phyloP scores from a whole-genome alignment of 2,888 invertebrate genomes.

The Rotaria socialis region DNA sequence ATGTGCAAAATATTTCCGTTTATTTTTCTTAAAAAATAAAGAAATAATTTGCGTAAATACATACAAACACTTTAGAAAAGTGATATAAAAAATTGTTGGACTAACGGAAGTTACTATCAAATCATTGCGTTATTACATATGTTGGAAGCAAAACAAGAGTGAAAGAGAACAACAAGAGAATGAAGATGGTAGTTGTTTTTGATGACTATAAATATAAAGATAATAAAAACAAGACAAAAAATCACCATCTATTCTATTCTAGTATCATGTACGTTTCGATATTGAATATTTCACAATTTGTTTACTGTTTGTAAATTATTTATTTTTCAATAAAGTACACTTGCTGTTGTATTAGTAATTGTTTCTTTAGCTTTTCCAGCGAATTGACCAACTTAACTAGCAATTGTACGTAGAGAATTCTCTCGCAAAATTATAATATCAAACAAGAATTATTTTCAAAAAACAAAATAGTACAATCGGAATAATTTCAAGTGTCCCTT shows the following conservation, averaged over 20 bases:
- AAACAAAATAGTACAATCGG: too few species aligned
- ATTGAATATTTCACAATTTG: too few species aligned
- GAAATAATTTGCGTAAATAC: too few species aligned
- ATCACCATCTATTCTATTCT: too few species aligned
- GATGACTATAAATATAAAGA: neutral
- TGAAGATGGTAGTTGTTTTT: neutral
- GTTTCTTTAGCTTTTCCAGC: neutral
- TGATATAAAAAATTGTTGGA: too few species aligned
- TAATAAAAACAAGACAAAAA: too few species aligned
- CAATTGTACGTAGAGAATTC: neutral
- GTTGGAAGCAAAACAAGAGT: neutral
- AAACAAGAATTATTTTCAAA: too few species aligned
- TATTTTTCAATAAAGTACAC: neutral
- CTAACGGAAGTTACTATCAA: neutral
- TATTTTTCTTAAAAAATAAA: too few species aligned
- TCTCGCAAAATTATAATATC: neutral
- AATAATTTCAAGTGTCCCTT: neutral
- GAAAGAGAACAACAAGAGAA: neutral
- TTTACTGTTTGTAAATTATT: too few species aligned
- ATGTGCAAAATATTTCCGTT: too few species aligned
- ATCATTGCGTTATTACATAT: neutral
- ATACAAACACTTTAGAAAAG: too few species aligned
- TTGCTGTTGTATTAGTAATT: neutral
- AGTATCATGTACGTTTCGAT: too few species aligned
- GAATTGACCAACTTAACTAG: neutral